Percentiles rank a stretch among this genome's conserved stretches.
Conservation (phyloP, 2,888 invertebrate species). For the Antheraea yamamai region DNA sequence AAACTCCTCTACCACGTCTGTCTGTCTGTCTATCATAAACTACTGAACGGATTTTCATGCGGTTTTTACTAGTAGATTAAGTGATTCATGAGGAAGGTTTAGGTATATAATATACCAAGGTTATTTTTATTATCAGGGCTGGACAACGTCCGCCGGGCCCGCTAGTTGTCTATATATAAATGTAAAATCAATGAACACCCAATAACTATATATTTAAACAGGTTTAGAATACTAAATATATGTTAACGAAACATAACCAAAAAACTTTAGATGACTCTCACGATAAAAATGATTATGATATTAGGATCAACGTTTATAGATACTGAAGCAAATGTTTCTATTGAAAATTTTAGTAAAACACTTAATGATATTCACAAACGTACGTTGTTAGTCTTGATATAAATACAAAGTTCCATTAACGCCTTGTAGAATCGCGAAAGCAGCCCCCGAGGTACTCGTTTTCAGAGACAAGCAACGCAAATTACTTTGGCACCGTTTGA, state of each 20-base stretch:
- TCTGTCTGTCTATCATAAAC: no score
- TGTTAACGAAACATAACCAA: neutral
- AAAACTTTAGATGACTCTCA: neutral
- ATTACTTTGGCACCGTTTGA: conserved; percentile 83
- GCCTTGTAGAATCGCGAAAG: conserved; percentile 80
- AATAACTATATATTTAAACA: neutral
- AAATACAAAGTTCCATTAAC: conserved; percentile 74
- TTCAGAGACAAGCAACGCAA: conserved; percentile 80
- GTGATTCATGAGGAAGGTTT: no score
- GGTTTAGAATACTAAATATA: neutral
- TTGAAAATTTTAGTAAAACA: conserved; percentile 17
- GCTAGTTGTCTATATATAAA: neutral
- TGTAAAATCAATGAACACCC: neutral
- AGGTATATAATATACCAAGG: no score
- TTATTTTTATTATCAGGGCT: no score
- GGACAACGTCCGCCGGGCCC: neutral
- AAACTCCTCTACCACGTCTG: no score
- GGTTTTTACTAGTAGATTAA: no score
- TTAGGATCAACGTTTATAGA: neutral
- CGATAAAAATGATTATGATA: neutral
- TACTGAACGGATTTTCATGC: no score
- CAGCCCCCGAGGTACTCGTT: conserved; percentile 78
- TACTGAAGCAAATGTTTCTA: neutral
- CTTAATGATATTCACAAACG: conserved; percentile 29
- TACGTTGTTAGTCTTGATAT: conserved; percentile 64